Evolutionary conservation across 1,140 invertebrate genomes (phyloP).

Genomic region (Mercenaria mercenaria): DNA sequence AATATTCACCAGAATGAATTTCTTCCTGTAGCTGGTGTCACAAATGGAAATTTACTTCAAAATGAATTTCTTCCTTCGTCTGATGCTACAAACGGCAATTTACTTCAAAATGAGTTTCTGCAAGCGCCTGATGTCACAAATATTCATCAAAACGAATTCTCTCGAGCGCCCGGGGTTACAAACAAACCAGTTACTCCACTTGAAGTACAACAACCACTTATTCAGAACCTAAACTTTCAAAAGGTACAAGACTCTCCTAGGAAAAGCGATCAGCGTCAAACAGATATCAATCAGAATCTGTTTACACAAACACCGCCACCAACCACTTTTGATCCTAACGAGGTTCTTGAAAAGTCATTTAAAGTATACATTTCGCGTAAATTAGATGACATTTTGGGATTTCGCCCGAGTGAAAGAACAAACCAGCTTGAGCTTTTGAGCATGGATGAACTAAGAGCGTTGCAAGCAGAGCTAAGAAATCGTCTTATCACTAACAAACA

Average conservation of each 20-base stretch:
- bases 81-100: background rate
- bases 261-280: background rate
- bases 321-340: background rate
- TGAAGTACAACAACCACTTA: background rate
- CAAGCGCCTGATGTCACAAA: background rate
- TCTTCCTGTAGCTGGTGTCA: background rate
- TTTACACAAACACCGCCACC: background rate
- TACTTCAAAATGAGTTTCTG: background rate
- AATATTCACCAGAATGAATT: background rate
- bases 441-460: slow-evolving; percentile 7
- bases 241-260: background rate
- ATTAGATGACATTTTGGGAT: slow-evolving; percentile 38
- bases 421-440: slow-evolving; percentile 34
- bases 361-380: slow-evolving; percentile 25
- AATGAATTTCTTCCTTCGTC: background rate
- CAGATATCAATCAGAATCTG: background rate
- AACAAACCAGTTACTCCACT: background rate
- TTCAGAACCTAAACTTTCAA: background rate
- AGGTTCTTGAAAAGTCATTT: background rate
- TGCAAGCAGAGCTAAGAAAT: slow-evolving; percentile 51
- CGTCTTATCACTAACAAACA: background rate
- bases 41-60: background rate
- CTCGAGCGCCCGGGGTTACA: background rate
- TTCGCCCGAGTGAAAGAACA: slow-evolving; percentile 3
- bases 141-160: background rate